phyloP scores from a whole-genome alignment of 2,113 vertebrate genomes.

The Verasper variegatus region DNA sequence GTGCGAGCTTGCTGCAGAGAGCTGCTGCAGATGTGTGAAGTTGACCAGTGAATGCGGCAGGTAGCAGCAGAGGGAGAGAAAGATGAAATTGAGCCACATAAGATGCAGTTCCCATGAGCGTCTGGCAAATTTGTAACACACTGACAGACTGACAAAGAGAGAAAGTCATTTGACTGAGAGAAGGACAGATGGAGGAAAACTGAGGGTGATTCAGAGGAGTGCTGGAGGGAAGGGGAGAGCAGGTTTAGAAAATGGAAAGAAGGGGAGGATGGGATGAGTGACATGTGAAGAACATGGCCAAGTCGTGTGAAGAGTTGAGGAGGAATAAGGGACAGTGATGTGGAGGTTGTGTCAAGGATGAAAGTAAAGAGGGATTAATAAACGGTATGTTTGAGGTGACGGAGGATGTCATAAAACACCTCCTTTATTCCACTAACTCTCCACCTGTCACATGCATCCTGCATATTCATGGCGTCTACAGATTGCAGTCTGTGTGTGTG shows the following conservation, averaged over 20 bases:
- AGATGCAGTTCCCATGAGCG: slow-evolving; percentile 41
- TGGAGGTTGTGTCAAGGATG: neutral
- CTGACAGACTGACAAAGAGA: slow-evolving; percentile 43
- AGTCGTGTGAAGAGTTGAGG: slow-evolving; percentile 22
- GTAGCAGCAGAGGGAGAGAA: slow-evolving; percentile 47
- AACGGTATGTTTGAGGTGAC: slow-evolving; percentile 20
- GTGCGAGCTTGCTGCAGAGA: slow-evolving; percentile 73
- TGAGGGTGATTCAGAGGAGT: slow-evolving; percentile 53
- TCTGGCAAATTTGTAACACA: slow-evolving; percentile 50
- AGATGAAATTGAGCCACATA: slow-evolving; percentile 21
- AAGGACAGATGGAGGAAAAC: slow-evolving; percentile 60
- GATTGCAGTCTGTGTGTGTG: slow-evolving; percentile 15
- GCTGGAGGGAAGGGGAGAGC: slow-evolving; percentile 33
- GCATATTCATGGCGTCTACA: slow-evolving; percentile 27
- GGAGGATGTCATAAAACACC: slow-evolving; percentile 30
- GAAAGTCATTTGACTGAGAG: slow-evolving; percentile 35
- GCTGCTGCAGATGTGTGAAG: slow-evolving; percentile 75
- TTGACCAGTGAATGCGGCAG: slow-evolving; percentile 79
- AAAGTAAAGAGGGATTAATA: neutral
- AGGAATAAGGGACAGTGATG: slow-evolving; percentile 1
- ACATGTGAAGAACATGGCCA: slow-evolving; percentile 33
- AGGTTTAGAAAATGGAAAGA: slow-evolving; percentile 29
- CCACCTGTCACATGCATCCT: slow-evolving; percentile 1
- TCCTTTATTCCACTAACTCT: slow-evolving; percentile 16
- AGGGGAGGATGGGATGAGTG: slow-evolving; percentile 46